Evolutionary conservation across 2,113 vertebrate genomes (phyloP), one percentile per base, ranked within the genome.

Genomic region (Eolophus roseicapilla): DNA sequence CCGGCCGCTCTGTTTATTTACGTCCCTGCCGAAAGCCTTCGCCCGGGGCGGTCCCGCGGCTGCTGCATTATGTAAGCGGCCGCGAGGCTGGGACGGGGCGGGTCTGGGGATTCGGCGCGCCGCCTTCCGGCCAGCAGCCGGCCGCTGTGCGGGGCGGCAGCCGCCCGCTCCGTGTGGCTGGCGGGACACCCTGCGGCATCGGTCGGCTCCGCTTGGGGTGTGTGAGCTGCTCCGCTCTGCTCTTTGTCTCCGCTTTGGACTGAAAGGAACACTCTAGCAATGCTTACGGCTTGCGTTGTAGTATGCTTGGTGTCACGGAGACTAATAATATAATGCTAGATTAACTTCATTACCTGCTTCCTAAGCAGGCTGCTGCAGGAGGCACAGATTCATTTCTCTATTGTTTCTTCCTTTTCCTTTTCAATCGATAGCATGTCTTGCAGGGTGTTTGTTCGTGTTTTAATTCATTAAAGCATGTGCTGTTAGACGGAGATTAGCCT

Each of bases 261-360:
- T 17, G 33, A 0, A 10, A 5, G n/a, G 27, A 65, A 3, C 37
- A 0, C 28, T 0, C 17, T 2, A 1, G 0, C 28, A 3, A 1
- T 15, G 2, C 47, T 27, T 9, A 21, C 12, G n/a, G 53, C 49
- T 24, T 3, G 19, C 21, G 74, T 4, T 13, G 23, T 15, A 3
- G 2, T 50, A 1, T 9, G 52, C 25, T 1, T n/a, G 17, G 3
- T 41, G 10, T 33, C 17, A 1, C 2, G 3, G 4, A 39, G n/a
- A 3, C 39, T 43, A 4, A 6, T 6, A 10, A 65, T 33, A 3
- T 47, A 10, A 17, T 23, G 52, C 31, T 6, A 6, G 43, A 2
- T 33, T 14, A 35, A 24, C 16, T 41, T 31, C 4, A 6, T 53
- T 73, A 23, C 7, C 9, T 43, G 49, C 24, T 13, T 21, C 55